Evolutionary conservation across 2,888 invertebrate species (phyloP).

Genomic region (Acronicta alni): DNA sequence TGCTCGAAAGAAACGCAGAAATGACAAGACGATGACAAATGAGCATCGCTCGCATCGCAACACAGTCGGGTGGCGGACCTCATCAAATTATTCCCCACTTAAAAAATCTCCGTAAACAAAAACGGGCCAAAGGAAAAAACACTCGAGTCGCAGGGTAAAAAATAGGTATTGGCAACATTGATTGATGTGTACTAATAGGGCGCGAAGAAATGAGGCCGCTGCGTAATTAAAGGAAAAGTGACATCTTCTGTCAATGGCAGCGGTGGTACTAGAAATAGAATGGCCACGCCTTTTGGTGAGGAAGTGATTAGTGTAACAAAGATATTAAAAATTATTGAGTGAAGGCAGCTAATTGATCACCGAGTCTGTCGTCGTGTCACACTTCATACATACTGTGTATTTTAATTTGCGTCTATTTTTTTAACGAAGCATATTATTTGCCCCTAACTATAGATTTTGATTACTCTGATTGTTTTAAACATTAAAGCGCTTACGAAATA

Average conservation of each 20-base stretch:
- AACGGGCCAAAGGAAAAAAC: conserved; percentile 84
- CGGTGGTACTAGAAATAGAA: conserved; percentile 85
- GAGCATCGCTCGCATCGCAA: conserved; percentile 84
- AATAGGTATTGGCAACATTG: conserved; percentile 90
- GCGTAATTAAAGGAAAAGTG: conserved; percentile 88
- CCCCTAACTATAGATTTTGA: conserved; percentile 14
- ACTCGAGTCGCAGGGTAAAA: conserved; percentile 81
- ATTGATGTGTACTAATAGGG: conserved; percentile 90
- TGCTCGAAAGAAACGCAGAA: conserved; percentile 88
- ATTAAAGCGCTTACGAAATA: too few relatives aligned
- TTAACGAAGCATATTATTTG: conserved; percentile 42
- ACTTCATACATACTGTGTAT: conserved; percentile 57
- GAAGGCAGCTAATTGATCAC: conserved; percentile 86
- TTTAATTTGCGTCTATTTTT: conserved; percentile 62
- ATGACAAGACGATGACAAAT: conserved; percentile 90
- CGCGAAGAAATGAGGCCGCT: conserved; percentile 88
- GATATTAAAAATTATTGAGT: conserved; percentile 89
- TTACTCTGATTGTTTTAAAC: too few relatives aligned
- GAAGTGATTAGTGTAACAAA: conserved; percentile 87
- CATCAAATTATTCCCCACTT: conserved; percentile 89
- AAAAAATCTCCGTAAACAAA: conserved; percentile 89
- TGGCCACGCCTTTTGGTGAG: conserved; percentile 85
- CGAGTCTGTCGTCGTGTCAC: conserved; percentile 69
- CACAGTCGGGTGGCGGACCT: conserved; percentile 89
- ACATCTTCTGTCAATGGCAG: conserved; percentile 87